These are phyloP conservation scores for Augiades crinisus DNA, from an alignment of 2,888 invertebrate species.

Conservation along the genomic window DNA sequence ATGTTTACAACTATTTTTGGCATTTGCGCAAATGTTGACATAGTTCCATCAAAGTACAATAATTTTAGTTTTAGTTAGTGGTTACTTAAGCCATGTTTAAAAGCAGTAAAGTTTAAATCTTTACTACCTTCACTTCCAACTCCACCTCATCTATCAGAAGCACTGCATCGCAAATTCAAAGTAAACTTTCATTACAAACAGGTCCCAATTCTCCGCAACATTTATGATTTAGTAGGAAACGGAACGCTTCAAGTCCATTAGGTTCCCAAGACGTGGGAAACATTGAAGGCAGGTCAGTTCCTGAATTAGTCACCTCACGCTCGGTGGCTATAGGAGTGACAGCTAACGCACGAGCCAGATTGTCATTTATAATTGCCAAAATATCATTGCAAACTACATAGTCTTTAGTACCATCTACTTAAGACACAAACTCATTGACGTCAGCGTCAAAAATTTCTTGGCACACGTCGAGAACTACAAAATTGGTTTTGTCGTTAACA, in stretches of 20 bases:
- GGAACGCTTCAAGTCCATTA: conserved; percentile 31
- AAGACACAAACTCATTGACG: conserved; percentile 16
- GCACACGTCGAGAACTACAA: conserved; percentile 14
- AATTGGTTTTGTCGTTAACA: conserved; percentile 11
- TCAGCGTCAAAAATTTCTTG: neutral
- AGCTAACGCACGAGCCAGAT: conserved; percentile 37
- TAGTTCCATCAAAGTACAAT: too few relatives aligned
- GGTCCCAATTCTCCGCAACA: conserved; percentile 17
- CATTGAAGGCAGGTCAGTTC: conserved; percentile 46
- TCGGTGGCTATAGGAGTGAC: conserved; percentile 44
- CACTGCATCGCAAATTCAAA: neutral
- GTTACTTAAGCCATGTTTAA: too few relatives aligned
- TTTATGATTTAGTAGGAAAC: conserved; percentile 25
- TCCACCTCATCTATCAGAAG: neutral
- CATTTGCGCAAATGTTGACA: too few relatives aligned
- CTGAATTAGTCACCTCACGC: conserved; percentile 54
- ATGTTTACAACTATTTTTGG: too few relatives aligned
- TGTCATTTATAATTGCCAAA: conserved; percentile 32
- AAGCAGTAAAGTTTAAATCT: too few relatives aligned
- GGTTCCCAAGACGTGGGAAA: conserved; percentile 43
- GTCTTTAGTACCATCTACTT: neutral
- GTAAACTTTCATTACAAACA: conserved; percentile 4
- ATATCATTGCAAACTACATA: neutral
- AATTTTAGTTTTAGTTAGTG: too few relatives aligned
- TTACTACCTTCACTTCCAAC: neutral